Conservation (phyloP, 2,888 invertebrate species). For the Dasypogon diadema region DNA sequence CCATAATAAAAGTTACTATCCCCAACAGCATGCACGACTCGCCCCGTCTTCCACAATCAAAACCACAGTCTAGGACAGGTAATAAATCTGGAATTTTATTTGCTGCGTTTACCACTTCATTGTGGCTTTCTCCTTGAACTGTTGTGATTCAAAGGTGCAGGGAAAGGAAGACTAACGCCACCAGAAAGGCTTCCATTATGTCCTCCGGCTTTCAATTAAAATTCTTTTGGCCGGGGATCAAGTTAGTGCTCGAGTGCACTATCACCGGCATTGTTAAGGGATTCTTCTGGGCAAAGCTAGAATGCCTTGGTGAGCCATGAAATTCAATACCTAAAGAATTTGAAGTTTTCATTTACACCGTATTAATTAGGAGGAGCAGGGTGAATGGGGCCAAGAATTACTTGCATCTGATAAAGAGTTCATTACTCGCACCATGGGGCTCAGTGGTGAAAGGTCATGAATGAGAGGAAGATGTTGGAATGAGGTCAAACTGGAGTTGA, state of each 20-base stretch:
- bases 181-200: slow-evolving; percentile 1
- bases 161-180: neutral
- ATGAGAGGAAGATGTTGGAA: neutral
- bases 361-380: slow-evolving; percentile 35
- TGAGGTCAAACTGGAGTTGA: neutral
- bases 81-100: slow-evolving; percentile 30
- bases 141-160: slow-evolving; percentile 1
- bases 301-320: slow-evolving; percentile 34
- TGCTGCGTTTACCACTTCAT: neutral
- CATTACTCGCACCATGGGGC: neutral
- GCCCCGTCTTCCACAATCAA: neutral
- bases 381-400: neutral
- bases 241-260: neutral
- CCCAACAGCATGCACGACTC: neutral
- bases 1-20: neutral
- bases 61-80: slow-evolving; percentile 5
- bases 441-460: neutral
- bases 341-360: slow-evolving; percentile 37
- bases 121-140: neutral
- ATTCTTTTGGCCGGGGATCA: neutral
- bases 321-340: slow-evolving; percentile 44
- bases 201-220: slow-evolving; percentile 25
- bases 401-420: neutral
- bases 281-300: slow-evolving; percentile 3
- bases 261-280: neutral